These are phyloP conservation scores for Xiphorhynchus elegans DNA, from an alignment of 2,113 vertebrate species.

Conservation along the genomic window DNA sequence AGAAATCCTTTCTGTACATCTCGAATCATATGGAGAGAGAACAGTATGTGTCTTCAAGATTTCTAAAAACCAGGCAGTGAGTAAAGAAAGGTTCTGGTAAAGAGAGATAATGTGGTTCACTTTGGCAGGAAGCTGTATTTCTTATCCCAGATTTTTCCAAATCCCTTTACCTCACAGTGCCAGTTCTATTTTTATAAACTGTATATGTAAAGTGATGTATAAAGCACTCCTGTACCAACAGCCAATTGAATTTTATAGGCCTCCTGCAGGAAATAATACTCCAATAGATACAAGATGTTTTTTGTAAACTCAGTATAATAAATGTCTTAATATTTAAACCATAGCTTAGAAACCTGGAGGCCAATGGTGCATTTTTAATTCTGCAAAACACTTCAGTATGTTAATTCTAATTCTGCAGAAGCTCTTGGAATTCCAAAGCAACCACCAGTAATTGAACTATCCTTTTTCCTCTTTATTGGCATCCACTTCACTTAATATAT, in stretches of 20 bases:
- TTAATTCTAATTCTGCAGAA: background rate
- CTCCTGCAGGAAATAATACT: background rate
- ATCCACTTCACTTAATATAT: background rate
- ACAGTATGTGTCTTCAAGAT: background rate
- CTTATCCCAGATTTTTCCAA: background rate
- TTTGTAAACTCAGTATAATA: background rate
- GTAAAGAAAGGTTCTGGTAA: background rate
- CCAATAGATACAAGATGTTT: background rate
- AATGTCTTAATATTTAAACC: background rate
- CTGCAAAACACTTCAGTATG: background rate
- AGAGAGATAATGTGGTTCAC: background rate
- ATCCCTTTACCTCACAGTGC: background rate
- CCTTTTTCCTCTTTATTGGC: background rate
- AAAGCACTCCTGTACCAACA: background rate
- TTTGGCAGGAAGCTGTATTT: conserved; percentile 10
- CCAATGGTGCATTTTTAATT: background rate
- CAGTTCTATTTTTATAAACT: background rate
- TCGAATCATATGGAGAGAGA: background rate
- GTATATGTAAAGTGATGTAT: background rate
- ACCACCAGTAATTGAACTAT: background rate
- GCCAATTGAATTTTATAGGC: background rate
- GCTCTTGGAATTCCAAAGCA: background rate
- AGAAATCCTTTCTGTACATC: background rate
- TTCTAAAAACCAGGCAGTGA: background rate
- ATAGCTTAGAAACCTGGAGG: background rate